Percentiles rank a stretch among this genome's conserved stretches.
Evolutionary conservation across 2,797 vertebrate genomes (phyloP).

Genomic region (Catostomus latipinnis): DNA sequence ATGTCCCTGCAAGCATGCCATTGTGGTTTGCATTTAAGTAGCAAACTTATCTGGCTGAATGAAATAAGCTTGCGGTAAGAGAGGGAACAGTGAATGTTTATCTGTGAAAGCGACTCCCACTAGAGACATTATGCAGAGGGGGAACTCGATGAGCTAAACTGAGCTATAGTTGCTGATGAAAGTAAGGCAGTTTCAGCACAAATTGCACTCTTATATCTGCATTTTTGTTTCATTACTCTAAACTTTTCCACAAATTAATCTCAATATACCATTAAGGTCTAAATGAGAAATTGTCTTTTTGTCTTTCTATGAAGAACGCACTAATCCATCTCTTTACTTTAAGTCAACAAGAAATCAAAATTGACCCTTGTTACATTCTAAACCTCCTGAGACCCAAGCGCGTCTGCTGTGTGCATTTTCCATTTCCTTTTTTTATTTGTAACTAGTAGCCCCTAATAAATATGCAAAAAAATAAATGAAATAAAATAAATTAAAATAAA

Average conservation of each 20-base stretch:
- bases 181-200: slow-evolving; percentile 6
- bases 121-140: slow-evolving; percentile 21
- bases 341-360: too few relatives aligned
- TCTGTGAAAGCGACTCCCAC: slow-evolving; percentile 32
- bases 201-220: slow-evolving; percentile 17
- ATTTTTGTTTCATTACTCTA: slow-evolving; percentile 21
- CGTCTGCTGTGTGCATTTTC: too few relatives aligned
- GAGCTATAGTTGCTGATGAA: background rate
- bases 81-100: slow-evolving; percentile 34
- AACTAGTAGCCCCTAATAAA: too few relatives aligned
- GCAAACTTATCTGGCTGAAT: slow-evolving; percentile 39
- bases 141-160: slow-evolving; percentile 27
- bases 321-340: too few relatives aligned
- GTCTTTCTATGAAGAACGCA: too few relatives aligned
- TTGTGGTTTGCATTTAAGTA: slow-evolving; percentile 37
- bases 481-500: too few relatives aligned
- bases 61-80: slow-evolving; percentile 40
- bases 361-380: too few relatives aligned
- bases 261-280: slow-evolving; percentile 9
- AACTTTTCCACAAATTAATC: background rate
- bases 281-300: background rate
- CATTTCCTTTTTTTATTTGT: too few relatives aligned
- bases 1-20: slow-evolving; percentile 24
- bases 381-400: too few relatives aligned
- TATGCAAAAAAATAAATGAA: too few relatives aligned